Base-by-base conservation (phyloP, 2,113 vertebrate species). In the Coryphaenoides rupestris region DNA sequence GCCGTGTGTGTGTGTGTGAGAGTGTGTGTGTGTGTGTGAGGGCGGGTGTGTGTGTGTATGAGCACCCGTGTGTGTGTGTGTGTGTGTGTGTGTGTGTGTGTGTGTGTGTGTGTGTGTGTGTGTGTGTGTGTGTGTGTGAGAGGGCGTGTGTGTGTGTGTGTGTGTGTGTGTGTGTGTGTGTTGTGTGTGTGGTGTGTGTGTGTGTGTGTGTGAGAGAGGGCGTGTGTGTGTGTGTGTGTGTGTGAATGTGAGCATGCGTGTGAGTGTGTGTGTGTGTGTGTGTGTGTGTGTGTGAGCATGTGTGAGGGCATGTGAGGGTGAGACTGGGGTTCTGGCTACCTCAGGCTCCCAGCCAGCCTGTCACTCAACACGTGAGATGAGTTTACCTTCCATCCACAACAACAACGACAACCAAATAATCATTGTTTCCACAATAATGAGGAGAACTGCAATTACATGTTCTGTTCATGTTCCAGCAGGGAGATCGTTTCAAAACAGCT, bases 401-500 rank as follows among this genome's bases (percentile, higher is more conserved):
- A 81, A 78, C 24, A 26, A 26, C 24, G 6, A 26, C 24, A 26
- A n/a, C 72, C 58, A 65, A 82, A 84, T 84, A 82, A 58, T 69
- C 60, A 60, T 71, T 76, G 2, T 77, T 80, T 78, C 65, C 66
- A 76, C 60, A 58, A 74, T 77, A 86, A 78, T 66, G 28, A n/a
- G 23, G 58, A 79, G 68, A 73, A 74, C 75, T 75, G 72, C 86
- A 76, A 85, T 76, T 84, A 69, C 70, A 26, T 71, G 69, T 63
- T 70, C 78, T 73, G n/a, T n/a, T n/a, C n/a, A n/a, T n/a, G n/a
- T 50, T 81, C 76, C 60, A 73, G 66, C 64, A 65, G 69, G 60
- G 72, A 78, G 77, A 72, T 68, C 12, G 77, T 60, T 55, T 72
- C 59, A 58, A 68, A 73, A 70, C 66, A 17, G 53, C 57, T 65